These are phyloP conservation scores for Coelopa pilipes DNA, from an alignment of 2,888 invertebrate species.

Conservation along the genomic window DNA sequence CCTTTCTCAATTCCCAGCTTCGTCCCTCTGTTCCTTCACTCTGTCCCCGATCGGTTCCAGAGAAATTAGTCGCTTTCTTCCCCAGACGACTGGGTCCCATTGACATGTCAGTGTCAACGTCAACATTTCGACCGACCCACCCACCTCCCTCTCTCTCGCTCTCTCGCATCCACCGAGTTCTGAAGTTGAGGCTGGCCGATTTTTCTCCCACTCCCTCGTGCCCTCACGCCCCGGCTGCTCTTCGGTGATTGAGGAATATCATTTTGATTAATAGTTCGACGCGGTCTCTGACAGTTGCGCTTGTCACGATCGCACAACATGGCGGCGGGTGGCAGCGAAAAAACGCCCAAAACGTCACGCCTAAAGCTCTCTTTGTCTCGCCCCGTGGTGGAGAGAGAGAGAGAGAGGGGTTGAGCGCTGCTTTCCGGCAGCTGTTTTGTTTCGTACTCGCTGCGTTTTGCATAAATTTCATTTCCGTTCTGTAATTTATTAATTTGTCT, in stretches of 20 bases:
- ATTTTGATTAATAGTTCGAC: constrained; percentile 36
- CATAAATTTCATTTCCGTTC: constrained; percentile 33
- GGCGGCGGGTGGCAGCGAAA: background rate
- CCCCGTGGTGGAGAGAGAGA: background rate
- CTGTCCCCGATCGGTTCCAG: background rate
- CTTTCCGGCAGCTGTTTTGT: constrained; percentile 22
- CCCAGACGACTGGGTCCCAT: no score
- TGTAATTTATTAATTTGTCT: constrained; percentile 35
- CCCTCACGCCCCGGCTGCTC: background rate
- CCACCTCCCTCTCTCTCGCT: background rate
- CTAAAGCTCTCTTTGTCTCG: constrained; percentile 5
- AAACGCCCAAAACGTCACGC: no score
- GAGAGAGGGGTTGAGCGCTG: background rate
- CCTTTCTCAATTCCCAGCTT: background rate
- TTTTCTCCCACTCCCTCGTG: background rate
- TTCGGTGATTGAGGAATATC: constrained; percentile 29
- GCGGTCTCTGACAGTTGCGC: constrained; percentile 32
- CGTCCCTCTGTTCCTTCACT: background rate
- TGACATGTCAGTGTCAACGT: no score
- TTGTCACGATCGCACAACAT: constrained; percentile 24
- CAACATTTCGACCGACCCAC: no score
- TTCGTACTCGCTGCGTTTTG: constrained; percentile 22
- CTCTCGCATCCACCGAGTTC: background rate
- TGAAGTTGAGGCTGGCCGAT: no score
- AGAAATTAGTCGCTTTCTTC: no score